phyloP scores from a whole-genome alignment of 2,113 vertebrate species.

The Galbula dea region DNA sequence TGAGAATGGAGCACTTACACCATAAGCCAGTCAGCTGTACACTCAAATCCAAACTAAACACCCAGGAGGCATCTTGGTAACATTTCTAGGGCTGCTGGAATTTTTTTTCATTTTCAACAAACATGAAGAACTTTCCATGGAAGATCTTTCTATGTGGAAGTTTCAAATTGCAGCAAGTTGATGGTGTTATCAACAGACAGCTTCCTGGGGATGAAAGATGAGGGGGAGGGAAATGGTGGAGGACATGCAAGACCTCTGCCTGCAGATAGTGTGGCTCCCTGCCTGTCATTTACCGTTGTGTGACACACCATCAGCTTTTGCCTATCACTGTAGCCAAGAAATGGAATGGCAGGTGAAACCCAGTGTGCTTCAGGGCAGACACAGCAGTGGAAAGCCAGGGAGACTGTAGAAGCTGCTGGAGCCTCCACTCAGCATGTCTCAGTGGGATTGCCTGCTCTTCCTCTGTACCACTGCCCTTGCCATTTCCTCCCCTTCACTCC shows the following conservation, averaged over 20 bases:
- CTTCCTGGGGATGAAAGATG: neutral
- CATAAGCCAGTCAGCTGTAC: neutral
- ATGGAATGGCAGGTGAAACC: neutral
- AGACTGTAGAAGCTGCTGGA: neutral
- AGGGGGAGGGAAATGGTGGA: fast-evolving
- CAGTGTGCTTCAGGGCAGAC: neutral
- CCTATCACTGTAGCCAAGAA: neutral
- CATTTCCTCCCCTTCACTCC: neutral
- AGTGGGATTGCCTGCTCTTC: neutral
- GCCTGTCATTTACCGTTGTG: fast-evolving
- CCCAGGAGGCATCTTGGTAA: neutral
- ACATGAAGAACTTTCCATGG: neutral
- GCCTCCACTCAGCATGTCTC: neutral
- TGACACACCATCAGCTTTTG: neutral
- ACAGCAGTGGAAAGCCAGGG: neutral
- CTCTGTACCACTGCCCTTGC: neutral
- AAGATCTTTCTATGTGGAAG: neutral
- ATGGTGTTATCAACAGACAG: neutral
- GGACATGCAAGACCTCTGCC: neutral
- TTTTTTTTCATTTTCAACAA: neutral
- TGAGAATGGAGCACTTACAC: neutral
- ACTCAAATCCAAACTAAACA: neutral
- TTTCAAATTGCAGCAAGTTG: neutral
- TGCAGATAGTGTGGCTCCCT: neutral
- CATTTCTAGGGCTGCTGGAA: neutral